A percentile compares a stretch with the other conserved stretches of the same genome.
These are phyloP conservation scores for Drosophila putrida DNA, from an alignment of 2,888 invertebrate genomes.

Conservation along the genomic window DNA sequence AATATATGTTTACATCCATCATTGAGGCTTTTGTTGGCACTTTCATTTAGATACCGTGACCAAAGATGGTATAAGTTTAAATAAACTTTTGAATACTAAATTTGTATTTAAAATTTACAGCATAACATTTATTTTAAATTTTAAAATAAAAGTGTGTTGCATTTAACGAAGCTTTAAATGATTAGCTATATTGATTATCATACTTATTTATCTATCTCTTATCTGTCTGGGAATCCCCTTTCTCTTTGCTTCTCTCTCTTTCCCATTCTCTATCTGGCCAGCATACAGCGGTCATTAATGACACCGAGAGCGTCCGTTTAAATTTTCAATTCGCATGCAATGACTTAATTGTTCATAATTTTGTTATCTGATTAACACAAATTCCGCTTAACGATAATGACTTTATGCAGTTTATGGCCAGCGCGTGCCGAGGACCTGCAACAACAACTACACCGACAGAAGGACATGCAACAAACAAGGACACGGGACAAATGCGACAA, in stretches of 20 bases:
- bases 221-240: conserved; percentile 13
- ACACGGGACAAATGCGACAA: conserved; percentile 18
- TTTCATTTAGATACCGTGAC: no score
- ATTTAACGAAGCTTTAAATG: not conserved
- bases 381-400: conserved; percentile 81
- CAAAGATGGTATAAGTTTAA: no score
- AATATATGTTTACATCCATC: not conserved
- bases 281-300: conserved; percentile 56
- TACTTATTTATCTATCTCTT: conserved; percentile 42
- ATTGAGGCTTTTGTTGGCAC: not conserved
- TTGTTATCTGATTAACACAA: conserved; percentile 82
- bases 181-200: conserved; percentile 44
- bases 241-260: not conserved
- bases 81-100: no score
- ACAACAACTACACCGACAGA: conserved; percentile 1
- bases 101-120: no score
- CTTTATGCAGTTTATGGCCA: conserved; percentile 78
- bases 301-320: conserved; percentile 44
- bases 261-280: not conserved
- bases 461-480: conserved; percentile 34
- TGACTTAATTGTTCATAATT: conserved; percentile 81
- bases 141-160: no score
- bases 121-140: no score
- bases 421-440: conserved; percentile 53
- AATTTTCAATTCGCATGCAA: conserved; percentile 82